These are phyloP conservation scores for Heteromurus nitidus DNA, from an alignment of 2,888 invertebrate genomes.

Conservation along the genomic window DNA sequence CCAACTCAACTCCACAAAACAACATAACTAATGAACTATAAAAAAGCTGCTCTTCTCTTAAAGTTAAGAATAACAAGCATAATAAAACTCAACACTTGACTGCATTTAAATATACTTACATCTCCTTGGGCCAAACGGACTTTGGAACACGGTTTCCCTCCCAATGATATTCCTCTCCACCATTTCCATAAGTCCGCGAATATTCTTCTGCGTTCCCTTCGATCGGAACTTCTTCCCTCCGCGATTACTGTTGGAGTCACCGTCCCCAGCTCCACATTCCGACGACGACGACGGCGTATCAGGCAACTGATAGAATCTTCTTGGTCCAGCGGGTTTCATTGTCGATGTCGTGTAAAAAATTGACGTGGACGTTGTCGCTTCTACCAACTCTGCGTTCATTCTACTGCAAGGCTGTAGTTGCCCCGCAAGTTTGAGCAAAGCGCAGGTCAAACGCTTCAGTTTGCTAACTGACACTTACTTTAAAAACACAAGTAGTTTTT, in stretches of 20 bases:
- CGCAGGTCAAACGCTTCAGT: slow-evolving; percentile 53
- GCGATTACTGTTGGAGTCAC: slow-evolving; percentile 22
- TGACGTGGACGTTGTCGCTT: not conserved
- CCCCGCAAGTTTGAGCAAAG: slow-evolving; percentile 48
- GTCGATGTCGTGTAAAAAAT: slow-evolving; percentile 2
- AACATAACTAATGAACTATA: too few relatives aligned
- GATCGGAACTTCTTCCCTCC: slow-evolving; percentile 70
- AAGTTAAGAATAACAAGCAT: too few relatives aligned
- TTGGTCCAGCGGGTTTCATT: slow-evolving; percentile 50
- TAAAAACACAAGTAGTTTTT: too few relatives aligned
- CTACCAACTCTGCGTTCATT: slow-evolving; percentile 7
- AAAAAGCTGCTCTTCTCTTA: too few relatives aligned
- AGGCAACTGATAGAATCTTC: slow-evolving; percentile 59
- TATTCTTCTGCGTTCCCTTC: slow-evolving; percentile 76
- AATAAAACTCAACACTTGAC: too few relatives aligned
- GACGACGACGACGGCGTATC: slow-evolving; percentile 63
- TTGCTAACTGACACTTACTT: slow-evolving; percentile 31
- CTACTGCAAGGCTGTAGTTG: slow-evolving; percentile 39
- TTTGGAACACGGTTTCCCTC: slow-evolving; percentile 86
- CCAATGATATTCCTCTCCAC: slow-evolving; percentile 89
- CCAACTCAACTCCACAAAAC: too few relatives aligned
- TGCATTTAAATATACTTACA: slow-evolving; percentile 81
- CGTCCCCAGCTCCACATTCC: slow-evolving; percentile 43
- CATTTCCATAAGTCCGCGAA: slow-evolving; percentile 84
- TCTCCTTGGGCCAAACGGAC: slow-evolving; percentile 89